Conservation (phyloP, 1,140 invertebrate genomes). For the Lepidostoma basale region DNA sequence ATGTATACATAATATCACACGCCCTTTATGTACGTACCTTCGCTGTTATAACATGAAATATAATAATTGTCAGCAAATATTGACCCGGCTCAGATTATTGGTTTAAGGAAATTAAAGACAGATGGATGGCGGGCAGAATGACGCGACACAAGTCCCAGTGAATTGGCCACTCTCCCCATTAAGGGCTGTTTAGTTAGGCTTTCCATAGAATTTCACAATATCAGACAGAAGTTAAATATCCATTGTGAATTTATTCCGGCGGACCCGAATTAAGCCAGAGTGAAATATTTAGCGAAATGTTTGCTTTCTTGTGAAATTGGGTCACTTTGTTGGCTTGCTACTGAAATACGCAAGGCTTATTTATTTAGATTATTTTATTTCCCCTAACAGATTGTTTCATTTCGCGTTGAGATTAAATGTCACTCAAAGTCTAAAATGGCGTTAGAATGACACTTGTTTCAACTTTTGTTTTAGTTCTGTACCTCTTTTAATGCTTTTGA, state of each 20-base stretch:
- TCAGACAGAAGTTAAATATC: not conserved
- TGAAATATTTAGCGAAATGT: not conserved
- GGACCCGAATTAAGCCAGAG: not conserved
- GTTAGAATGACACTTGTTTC: too few species aligned
- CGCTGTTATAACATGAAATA: too few species aligned
- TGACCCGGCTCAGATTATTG: too few species aligned
- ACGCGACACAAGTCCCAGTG: not conserved
- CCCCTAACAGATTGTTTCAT: too few species aligned
- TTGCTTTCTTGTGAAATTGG: not conserved
- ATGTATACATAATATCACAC: too few species aligned
- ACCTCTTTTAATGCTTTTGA: too few species aligned
- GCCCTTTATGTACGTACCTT: too few species aligned
- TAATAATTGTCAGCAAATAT: too few species aligned
- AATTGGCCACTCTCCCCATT: not conserved
- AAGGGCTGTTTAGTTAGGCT: not conserved
- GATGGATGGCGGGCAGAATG: not conserved
- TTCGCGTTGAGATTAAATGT: too few species aligned
- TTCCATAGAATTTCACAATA: not conserved
- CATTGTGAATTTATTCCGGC: too few species aligned
- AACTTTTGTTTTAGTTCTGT: too few species aligned
- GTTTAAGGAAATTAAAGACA: not conserved
- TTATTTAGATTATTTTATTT: not conserved
- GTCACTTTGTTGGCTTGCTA: not conserved
- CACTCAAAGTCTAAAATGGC: too few species aligned
- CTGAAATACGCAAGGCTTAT: not conserved